Evolutionary conservation across 2,888 invertebrate genomes (phyloP).

Genomic region (Hirtodrosophila duncani): DNA sequence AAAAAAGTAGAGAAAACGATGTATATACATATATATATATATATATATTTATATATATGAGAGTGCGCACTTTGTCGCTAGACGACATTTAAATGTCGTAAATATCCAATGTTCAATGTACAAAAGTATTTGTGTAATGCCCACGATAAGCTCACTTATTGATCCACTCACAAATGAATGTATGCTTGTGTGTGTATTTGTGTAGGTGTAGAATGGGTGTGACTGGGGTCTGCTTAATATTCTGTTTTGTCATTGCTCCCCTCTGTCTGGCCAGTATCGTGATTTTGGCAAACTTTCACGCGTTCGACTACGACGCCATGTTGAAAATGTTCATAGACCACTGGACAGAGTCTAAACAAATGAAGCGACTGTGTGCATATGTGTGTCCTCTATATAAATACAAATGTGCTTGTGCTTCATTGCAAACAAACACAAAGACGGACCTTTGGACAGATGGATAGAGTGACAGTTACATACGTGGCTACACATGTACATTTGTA

Average conservation of each 20-base stretch:
- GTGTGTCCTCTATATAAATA: slow-evolving; percentile 38
- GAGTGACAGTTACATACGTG: slow-evolving; percentile 30
- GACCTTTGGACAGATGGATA: slow-evolving; percentile 3
- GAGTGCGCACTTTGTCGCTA: slow-evolving; percentile 3
- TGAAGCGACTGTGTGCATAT: slow-evolving; percentile 28
- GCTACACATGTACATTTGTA: too few relatives aligned
- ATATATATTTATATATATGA: not conserved
- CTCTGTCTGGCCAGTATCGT: slow-evolving; percentile 5
- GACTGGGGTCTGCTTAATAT: slow-evolving; percentile 14
- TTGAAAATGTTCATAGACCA: slow-evolving; percentile 66
- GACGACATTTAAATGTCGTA: slow-evolving; percentile 60
- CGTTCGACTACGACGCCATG: slow-evolving; percentile 46
- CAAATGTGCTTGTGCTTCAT: slow-evolving; percentile 27
- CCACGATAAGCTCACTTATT: slow-evolving; percentile 64
- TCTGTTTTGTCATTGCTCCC: slow-evolving; percentile 8
- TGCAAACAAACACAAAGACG: slow-evolving; percentile 11
- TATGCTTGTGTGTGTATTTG: slow-evolving; percentile 9
- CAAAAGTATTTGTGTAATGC: slow-evolving; percentile 68
- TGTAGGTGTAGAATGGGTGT: not conserved
- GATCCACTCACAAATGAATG: slow-evolving; percentile 52
- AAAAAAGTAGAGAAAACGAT: not conserved
- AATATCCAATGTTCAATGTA: slow-evolving; percentile 51
- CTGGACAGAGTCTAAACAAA: slow-evolving; percentile 68
- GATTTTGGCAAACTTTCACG: slow-evolving; percentile 46
- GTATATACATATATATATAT: not conserved